Evolutionary conservation across 2,888 invertebrate genomes (phyloP), one percentile per base, ranked within the genome.

Genomic region (Mantis religiosa): DNA sequence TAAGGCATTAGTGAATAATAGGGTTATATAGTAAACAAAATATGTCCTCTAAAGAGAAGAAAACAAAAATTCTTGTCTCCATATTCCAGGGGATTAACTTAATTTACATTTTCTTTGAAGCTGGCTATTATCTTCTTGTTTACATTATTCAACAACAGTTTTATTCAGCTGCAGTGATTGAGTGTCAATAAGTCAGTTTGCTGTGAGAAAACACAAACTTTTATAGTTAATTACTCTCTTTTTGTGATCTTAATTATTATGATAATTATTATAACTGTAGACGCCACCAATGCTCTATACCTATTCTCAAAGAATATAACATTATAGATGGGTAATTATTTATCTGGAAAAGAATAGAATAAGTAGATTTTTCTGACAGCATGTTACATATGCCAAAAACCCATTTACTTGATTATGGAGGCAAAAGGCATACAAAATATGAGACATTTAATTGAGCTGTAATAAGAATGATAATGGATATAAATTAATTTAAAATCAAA

Each of bases 71-170:
- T 71, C 41, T 41, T 87, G 41, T 82, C 87, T 87, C 34, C 87
- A 87, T 87, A 87, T 87, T 87, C 87, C 84, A 88, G 87, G 89
- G 89, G 88, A 71, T 88, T 85, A 89, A 90, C 88, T 88, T 90
- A 89, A 90, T 90, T 89, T 90, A 90, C 90, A 90, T 83, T 89
- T 90, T 87, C 89, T 88, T 87, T 89, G 87, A 90, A 90, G 88
- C 88, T 83, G 88, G 88, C 88, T 88, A 86, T 89, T 87, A 83
- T 41, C 84, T 87, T 86, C 85, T 89, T 90, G 89, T 88, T 89
- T 90, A 90, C 89, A 90, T 90, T 88, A 84, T 84, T 89, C 83
- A 90, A 90, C 89, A 90, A 89, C 88, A 89, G 87, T 88, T 89
- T 85, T 89, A 90, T 89, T 89, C 88, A 90, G 87, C 87, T 89